Conservation (phyloP, 2,113 vertebrate genomes). For the Lophochroa leadbeateri region DNA sequence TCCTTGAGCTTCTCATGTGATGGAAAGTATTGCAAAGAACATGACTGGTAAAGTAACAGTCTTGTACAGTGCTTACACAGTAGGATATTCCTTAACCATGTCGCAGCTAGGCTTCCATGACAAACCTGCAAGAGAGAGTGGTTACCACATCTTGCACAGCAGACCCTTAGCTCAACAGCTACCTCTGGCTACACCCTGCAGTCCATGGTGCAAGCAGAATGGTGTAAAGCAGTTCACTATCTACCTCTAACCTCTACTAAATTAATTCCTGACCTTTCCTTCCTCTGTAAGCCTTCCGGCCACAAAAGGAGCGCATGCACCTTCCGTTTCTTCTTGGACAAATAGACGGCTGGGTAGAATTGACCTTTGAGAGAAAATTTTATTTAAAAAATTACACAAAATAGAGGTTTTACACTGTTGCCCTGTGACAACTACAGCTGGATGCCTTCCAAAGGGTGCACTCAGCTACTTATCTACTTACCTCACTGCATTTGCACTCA, state of each 20-base stretch:
- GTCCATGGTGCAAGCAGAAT: background rate
- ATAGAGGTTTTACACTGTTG: conserved; percentile 71
- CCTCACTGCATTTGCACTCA: conserved; percentile 29
- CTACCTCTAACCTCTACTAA: background rate
- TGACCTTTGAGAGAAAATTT: conserved; percentile 61
- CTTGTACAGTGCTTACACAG: background rate
- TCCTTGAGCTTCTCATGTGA: background rate
- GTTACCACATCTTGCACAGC: background rate
- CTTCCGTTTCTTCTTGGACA: background rate
- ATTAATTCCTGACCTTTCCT: background rate
- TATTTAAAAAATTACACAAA: conserved; percentile 77
- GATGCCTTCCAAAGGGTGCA: background rate
- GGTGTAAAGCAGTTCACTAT: background rate
- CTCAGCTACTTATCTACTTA: conserved; percentile 14
- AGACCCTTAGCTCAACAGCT: too few species aligned
- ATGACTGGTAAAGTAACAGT: fast-evolving
- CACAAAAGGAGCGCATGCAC: background rate
- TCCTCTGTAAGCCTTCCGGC: background rate
- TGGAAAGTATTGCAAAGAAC: background rate
- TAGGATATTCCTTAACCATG: background rate
- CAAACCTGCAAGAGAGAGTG: too few species aligned
- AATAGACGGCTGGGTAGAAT: background rate
- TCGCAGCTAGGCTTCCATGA: background rate
- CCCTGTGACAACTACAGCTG: conserved; percentile 26
- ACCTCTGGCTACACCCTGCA: background rate